Evolutionary conservation across 1,140 invertebrate genomes (phyloP).

Genomic region (Trichoplusia ni): DNA sequence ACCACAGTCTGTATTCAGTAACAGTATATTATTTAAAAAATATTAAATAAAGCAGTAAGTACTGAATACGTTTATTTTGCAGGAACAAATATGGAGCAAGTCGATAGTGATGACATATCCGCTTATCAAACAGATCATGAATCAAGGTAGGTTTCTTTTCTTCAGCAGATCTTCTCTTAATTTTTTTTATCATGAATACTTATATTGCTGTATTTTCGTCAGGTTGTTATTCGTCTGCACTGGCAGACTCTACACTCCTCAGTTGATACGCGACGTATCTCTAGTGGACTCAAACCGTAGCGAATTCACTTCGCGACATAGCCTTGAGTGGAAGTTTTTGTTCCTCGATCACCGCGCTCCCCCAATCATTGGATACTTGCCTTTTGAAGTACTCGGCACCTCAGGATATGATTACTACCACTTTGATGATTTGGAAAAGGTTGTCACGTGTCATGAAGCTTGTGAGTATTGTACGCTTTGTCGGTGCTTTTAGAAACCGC

Average conservation of each 20-base stretch:
- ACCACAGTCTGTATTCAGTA: no score
- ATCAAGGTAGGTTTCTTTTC: conserved; percentile 42
- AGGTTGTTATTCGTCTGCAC: conserved; percentile 92
- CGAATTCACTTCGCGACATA: conserved; percentile 96
- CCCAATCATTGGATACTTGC: conserved; percentile 96
- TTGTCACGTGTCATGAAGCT: conserved; percentile 93
- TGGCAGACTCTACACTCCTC: conserved; percentile 90
- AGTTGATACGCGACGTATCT: conserved; percentile 92
- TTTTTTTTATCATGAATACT: neutral
- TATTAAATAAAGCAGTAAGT: no score
- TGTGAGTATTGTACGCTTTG: conserved; percentile 82
- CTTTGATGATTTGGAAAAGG: conserved; percentile 95
- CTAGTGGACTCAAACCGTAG: conserved; percentile 90
- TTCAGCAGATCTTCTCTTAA: neutral
- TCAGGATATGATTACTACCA: conserved; percentile 98
- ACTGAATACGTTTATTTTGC: conserved; percentile 26
- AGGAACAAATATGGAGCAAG: conserved; percentile 56
- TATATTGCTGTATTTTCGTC: conserved; percentile 28
- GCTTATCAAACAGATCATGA: conserved; percentile 48
- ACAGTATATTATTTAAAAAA: no score
- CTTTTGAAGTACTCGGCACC: conserved; percentile 96
- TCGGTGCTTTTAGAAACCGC: neutral
- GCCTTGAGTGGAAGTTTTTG: conserved; percentile 97
- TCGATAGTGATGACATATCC: conserved; percentile 42
- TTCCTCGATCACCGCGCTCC: conserved; percentile 96